phyloP scores from a whole-genome alignment of 2,797 vertebrate species.

The Sternotherus odoratus region DNA sequence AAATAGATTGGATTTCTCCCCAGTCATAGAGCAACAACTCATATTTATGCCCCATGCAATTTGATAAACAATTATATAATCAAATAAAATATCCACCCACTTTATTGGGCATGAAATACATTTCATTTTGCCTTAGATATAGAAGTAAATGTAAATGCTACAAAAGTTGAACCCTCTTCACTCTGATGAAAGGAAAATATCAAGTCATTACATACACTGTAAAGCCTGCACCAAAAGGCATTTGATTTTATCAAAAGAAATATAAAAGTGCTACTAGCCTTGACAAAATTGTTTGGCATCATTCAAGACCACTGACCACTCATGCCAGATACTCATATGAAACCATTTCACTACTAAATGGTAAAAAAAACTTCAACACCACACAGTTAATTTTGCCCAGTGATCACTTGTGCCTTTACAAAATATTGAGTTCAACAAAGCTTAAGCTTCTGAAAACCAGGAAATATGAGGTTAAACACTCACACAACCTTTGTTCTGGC shows the following conservation, averaged over 20 bases:
- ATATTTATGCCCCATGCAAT: background rate
- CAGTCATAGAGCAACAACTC: background rate
- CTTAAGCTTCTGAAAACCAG: too few species aligned
- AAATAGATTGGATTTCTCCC: background rate
- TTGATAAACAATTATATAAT: slow-evolving; percentile 15
- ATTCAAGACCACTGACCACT: background rate
- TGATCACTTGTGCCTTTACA: too few species aligned
- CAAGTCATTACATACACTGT: slow-evolving; percentile 10
- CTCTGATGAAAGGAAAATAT: slow-evolving; percentile 1
- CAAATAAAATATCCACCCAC: background rate
- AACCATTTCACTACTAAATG: background rate
- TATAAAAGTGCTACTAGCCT: background rate
- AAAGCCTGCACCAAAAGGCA: background rate
- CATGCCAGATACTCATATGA: background rate
- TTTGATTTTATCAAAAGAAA: background rate
- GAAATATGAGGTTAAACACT: too few species aligned
- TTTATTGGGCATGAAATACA: background rate
- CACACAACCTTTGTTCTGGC: too few species aligned
- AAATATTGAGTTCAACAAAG: too few species aligned
- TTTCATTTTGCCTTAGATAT: background rate
- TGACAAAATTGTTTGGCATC: background rate
- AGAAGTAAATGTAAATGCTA: background rate
- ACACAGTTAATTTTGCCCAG: too few species aligned
- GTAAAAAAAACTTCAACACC: too few species aligned
- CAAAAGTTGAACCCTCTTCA: background rate